Conservation (phyloP, 2,113 vertebrate genomes). For the Callospermophilus lateralis region DNA sequence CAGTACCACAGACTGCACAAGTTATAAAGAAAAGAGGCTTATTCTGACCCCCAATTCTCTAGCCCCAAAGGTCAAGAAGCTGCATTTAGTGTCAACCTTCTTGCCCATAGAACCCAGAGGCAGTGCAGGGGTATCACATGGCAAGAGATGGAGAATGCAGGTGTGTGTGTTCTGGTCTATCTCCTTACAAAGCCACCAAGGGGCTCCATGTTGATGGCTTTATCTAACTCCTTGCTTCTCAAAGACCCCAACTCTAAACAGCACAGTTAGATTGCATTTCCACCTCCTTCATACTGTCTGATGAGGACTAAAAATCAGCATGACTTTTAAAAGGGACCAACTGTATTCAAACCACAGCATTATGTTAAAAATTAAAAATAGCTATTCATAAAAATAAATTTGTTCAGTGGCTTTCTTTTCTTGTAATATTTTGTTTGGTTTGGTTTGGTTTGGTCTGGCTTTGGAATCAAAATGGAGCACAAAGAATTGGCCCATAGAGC, state of each 20-base stretch:
- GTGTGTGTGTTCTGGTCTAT: no score
- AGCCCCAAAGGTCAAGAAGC: no score
- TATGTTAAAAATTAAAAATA: neutral
- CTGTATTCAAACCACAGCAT: neutral
- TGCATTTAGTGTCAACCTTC: neutral
- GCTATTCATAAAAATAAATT: neutral
- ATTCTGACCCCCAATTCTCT: no score
- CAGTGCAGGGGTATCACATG: neutral
- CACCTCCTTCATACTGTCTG: neutral
- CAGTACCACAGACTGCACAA: neutral
- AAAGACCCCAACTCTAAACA: no score
- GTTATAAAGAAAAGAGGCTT: no score
- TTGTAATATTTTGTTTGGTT: neutral
- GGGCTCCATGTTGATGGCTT: neutral
- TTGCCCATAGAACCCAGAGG: neutral
- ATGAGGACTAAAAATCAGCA: neutral
- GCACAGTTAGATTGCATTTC: neutral
- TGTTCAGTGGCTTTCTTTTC: neutral
- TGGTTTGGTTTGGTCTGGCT: neutral
- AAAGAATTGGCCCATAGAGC: neutral
- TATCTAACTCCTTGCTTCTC: neutral
- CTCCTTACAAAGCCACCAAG: neutral
- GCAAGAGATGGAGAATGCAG: neutral
- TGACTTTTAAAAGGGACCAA: neutral
- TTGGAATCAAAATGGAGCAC: neutral